Conservation (phyloP, 1,140 invertebrate genomes). For the Drosophila chauvacae region DNA sequence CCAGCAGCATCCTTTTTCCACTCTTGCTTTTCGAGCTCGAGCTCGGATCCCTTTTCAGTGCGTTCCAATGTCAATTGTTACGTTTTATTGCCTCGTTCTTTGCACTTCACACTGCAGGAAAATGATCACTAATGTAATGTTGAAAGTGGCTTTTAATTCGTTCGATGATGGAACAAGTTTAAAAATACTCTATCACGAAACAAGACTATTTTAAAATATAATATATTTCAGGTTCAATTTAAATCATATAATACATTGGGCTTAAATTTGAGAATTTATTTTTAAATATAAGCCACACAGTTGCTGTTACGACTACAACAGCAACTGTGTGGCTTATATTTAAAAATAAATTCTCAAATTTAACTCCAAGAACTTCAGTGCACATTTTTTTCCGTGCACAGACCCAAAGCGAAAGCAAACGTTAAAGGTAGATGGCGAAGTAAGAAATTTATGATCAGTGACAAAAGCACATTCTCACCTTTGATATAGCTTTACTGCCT, state of each 20-base stretch:
- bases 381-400: not conserved
- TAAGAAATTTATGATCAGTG: slow-evolving; percentile 79
- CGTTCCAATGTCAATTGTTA: slow-evolving; percentile 66
- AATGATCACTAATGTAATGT: not conserved
- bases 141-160: not conserved
- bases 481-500: slow-evolving; percentile 72
- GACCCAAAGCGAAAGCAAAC: slow-evolving; percentile 7
- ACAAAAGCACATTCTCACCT: slow-evolving; percentile 81
- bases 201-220: not conserved
- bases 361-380: too few species aligned
- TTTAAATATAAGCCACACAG: too few species aligned
- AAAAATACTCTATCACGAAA: not conserved
- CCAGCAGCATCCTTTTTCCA: slow-evolving; percentile 20
- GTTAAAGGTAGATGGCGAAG: slow-evolving; percentile 48
- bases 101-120: slow-evolving; percentile 23
- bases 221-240: not conserved
- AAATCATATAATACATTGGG: not conserved
- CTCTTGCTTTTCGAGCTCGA: slow-evolving; percentile 10
- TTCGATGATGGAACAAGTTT: not conserved
- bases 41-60: slow-evolving; percentile 32
- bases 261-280: too few species aligned
- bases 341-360: too few species aligned
- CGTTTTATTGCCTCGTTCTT: slow-evolving; percentile 71
- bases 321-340: too few species aligned
- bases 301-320: too few species aligned